Evolutionary conservation across 2,888 invertebrate species (phyloP).

Genomic region (Polymixis lichenea): DNA sequence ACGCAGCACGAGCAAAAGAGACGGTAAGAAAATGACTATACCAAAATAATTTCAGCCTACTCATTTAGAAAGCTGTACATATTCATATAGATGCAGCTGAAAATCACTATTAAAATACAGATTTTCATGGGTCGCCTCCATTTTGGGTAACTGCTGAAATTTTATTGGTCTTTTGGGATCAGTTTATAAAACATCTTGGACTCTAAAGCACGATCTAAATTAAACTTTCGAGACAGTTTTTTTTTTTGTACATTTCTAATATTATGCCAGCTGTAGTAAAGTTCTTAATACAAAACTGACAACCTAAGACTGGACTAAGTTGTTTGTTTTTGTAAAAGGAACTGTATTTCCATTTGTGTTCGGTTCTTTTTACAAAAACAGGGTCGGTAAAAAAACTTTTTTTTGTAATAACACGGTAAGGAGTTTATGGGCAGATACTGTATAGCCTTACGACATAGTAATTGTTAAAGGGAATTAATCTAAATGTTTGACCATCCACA

Average conservation of each 20-base stretch:
- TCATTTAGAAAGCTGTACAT: background rate
- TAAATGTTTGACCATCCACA: conserved; percentile 67
- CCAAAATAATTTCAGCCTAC: background rate
- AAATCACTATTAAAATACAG: background rate
- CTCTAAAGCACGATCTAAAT: too few species aligned
- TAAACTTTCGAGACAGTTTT: too few species aligned
- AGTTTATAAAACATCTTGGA: background rate
- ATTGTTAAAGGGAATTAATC: background rate
- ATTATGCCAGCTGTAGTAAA: too few species aligned
- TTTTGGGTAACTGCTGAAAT: background rate
- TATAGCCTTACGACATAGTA: background rate
- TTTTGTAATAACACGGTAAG: background rate
- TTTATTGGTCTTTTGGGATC: background rate
- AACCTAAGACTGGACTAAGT: too few species aligned
- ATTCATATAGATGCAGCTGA: background rate
- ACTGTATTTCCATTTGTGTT: too few species aligned
- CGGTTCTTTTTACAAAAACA: too few species aligned
- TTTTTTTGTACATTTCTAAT: too few species aligned
- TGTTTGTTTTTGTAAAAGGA: too few species aligned
- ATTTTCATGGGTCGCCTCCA: background rate
- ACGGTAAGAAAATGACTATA: conserved; percentile 86
- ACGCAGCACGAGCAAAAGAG: conserved; percentile 94
- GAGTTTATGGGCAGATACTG: background rate
- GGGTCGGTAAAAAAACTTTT: too few species aligned
- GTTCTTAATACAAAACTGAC: too few species aligned